These are phyloP conservation scores for Sclerodermus sp. DNA, from an alignment of 2,888 invertebrate species.

Conservation along the genomic window DNA sequence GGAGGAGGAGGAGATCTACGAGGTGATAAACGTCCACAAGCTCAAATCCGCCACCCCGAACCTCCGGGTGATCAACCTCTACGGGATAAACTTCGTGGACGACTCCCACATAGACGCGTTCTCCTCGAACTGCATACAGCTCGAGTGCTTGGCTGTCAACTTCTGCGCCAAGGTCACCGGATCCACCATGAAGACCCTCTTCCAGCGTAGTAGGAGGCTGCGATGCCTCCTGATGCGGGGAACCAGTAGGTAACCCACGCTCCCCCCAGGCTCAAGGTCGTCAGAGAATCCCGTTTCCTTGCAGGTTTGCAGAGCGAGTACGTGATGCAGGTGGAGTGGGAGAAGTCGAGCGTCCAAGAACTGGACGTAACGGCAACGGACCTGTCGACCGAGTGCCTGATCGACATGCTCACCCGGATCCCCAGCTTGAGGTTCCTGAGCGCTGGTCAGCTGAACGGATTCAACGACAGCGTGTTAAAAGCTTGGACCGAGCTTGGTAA, in stretches of 20 bases:
- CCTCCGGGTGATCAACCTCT: conserved; percentile 94
- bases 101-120: conserved; percentile 99
- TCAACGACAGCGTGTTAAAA: conserved; percentile 92
- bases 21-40: conserved; percentile 98
- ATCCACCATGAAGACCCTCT: conserved; percentile 89
- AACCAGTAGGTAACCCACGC: conserved; percentile 90
- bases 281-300: too few species aligned
- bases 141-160: conserved; percentile 96
- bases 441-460: conserved; percentile 96
- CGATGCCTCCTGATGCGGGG: conserved; percentile 94
- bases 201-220: conserved; percentile 90
- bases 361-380: conserved; percentile 97
- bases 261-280: too few species aligned
- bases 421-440: conserved; percentile 86
- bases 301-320: conserved; percentile 86
- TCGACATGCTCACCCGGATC: conserved; percentile 87
- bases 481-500: conserved; percentile 89
- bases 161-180: conserved; percentile 97
- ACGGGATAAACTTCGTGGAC: conserved; percentile 97
- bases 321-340: conserved; percentile 97
- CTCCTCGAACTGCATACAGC: conserved; percentile 93
- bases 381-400: conserved; percentile 88
- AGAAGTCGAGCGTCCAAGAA: conserved; percentile 91
- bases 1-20: conserved; percentile 99
- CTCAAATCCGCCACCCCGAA: conserved; percentile 98